Percentiles rank a stretch among this genome's conserved stretches.
These are phyloP conservation scores for Apostichopus japonicus DNA, from an alignment of 35 echinoderm and acorn worm genomes.

Conservation along the genomic window DNA sequence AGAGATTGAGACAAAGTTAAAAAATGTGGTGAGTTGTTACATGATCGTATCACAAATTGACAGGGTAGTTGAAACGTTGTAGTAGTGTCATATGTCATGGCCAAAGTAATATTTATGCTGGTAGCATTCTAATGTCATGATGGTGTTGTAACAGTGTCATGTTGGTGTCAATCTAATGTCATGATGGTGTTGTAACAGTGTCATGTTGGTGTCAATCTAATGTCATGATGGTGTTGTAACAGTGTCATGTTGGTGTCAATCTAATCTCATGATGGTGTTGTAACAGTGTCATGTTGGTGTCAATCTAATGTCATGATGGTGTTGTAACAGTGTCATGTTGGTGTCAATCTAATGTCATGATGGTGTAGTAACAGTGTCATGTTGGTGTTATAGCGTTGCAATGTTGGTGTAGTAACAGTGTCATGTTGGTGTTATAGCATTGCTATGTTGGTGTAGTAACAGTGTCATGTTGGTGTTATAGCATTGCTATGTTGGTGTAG, in stretches of 20 bases:
- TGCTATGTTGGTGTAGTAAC: neutral
- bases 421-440: neutral
- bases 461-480: neutral
- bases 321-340: neutral
- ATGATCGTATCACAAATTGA: neutral
- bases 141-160: neutral
- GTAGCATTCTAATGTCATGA: neutral
- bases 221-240: neutral
- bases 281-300: neutral
- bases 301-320: neutral
- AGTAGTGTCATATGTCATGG: neutral
- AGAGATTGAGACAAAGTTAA: slow-evolving; percentile 97
- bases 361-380: neutral
- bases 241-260: neutral
- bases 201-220: neutral
- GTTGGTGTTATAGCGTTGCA: neutral
- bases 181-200: neutral
- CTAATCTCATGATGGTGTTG: neutral
- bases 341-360: neutral
- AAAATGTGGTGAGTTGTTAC: slow-evolving; percentile 89
- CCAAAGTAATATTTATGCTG: neutral
- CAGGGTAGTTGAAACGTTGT: neutral
- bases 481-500: neutral
- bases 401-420: neutral
- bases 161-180: neutral